Conservation (phyloP, 2,797 vertebrate species). For the Mallotus villosus region DNA sequence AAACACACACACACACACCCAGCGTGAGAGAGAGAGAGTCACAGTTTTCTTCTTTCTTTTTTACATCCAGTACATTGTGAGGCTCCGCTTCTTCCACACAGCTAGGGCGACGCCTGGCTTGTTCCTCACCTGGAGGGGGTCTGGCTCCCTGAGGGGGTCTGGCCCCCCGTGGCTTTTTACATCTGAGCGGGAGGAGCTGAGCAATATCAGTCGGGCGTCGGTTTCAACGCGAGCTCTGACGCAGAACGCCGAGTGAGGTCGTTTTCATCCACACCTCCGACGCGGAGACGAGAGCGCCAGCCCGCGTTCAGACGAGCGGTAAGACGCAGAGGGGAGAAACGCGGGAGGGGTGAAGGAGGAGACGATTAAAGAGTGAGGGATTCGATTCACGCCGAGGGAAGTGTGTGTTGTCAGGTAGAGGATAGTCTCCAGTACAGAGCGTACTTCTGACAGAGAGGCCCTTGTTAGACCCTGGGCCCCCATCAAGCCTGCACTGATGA, state of each 20-base stretch:
- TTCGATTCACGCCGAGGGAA: too few species aligned
- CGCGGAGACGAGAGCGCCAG: neutral
- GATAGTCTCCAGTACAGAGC: neutral
- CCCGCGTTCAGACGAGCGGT: neutral
- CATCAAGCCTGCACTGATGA: conserved; percentile 38
- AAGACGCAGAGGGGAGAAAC: too few species aligned
- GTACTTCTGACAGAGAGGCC: neutral
- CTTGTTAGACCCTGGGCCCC: conserved; percentile 17
- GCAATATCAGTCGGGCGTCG: conserved; percentile 64
- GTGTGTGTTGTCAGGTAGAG: neutral
- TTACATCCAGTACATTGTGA: conserved; percentile 44
- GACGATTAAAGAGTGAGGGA: too few species aligned
- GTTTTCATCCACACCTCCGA: conserved; percentile 23
- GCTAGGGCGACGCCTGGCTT: conserved; percentile 44
- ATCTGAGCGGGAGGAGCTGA: conserved; percentile 59
- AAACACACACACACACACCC: conserved; percentile 23
- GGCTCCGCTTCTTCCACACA: conserved; percentile 46
- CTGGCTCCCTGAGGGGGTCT: conserved; percentile 58
- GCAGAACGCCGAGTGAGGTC: conserved; percentile 31
- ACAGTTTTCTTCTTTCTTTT: conserved; percentile 35
- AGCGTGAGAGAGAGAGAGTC: conserved; percentile 36
- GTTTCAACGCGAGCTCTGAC: conserved; percentile 39
- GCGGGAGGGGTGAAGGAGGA: too few species aligned
- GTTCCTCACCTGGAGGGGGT: conserved; percentile 60
- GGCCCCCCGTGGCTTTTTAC: conserved; percentile 62